phyloP scores from a whole-genome alignment of 2,888 invertebrate genomes.

The Pseudococcus viburni region DNA sequence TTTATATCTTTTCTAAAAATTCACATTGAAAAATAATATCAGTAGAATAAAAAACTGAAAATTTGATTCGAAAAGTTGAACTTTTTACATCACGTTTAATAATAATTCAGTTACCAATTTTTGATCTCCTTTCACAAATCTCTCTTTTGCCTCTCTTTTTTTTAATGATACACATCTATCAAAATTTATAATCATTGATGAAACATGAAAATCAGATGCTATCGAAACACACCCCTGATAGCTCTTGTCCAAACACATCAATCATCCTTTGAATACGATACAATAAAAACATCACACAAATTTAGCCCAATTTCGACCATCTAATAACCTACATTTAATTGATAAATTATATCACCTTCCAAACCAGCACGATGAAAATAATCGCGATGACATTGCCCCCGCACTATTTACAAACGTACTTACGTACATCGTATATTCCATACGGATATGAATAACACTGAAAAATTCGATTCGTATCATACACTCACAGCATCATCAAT shows the following conservation, averaged over 20 bases:
- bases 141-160: no score
- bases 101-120: no score
- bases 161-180: no score
- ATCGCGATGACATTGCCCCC: not conserved
- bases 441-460: not conserved
- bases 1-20: no score
- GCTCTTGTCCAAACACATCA: not conserved
- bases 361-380: constrained; percentile 13
- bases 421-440: not conserved
- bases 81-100: no score
- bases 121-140: no score
- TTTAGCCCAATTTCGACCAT: not conserved
- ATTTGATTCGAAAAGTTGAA: no score
- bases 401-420: not conserved
- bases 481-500: not conserved
- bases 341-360: not conserved
- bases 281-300: not conserved
- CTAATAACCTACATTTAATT: not conserved
- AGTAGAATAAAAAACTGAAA: no score
- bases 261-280: not conserved
- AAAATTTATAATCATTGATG: no score
- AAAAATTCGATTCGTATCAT: not conserved
- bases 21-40: no score
- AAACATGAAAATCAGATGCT: no score
- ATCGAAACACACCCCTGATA: no score